Percentiles rank a stretch among this genome's conserved stretches.
These are phyloP conservation scores for Loripinus fragilis DNA, from an alignment of 2,888 invertebrate genomes.

Conservation along the genomic window DNA sequence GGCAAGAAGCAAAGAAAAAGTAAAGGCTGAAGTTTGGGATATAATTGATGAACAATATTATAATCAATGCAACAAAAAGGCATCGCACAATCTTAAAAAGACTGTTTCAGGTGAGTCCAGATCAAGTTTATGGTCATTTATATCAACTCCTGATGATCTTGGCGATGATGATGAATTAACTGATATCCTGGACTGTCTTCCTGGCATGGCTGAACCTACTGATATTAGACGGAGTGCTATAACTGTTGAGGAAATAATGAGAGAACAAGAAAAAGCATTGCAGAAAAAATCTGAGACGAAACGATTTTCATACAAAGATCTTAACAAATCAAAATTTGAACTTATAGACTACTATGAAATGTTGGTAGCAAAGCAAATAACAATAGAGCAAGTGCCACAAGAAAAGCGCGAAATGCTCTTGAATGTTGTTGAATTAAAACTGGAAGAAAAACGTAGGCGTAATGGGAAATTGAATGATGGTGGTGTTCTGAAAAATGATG, in stretches of 20 bases:
- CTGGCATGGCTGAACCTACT: slow-evolving; percentile 64
- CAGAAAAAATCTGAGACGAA: slow-evolving; percentile 32
- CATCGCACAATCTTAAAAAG: slow-evolving; percentile 59
- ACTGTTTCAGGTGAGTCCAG: slow-evolving; percentile 66
- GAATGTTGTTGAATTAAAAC: slow-evolving; percentile 55
- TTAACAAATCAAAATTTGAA: slow-evolving; percentile 62
- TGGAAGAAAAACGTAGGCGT: slow-evolving; percentile 45
- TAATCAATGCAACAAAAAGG: slow-evolving; percentile 61
- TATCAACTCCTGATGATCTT: slow-evolving; percentile 65
- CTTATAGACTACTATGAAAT: slow-evolving; percentile 69
- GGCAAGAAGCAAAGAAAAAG: slow-evolving; percentile 47
- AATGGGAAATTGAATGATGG: slow-evolving; percentile 26
- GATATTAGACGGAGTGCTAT: slow-evolving; percentile 50
- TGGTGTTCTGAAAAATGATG: slow-evolving; percentile 45
- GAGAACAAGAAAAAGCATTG: slow-evolving; percentile 46
- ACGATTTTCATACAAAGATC: slow-evolving; percentile 44
- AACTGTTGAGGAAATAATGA: slow-evolving; percentile 58
- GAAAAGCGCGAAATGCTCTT: slow-evolving; percentile 58
- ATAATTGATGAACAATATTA: slow-evolving; percentile 64
- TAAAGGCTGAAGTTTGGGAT: slow-evolving; percentile 60
- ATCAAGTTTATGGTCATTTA: slow-evolving; percentile 67
- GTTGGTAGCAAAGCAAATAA: slow-evolving; percentile 61
- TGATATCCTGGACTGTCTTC: slow-evolving; percentile 68
- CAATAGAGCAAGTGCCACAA: slow-evolving; percentile 56
- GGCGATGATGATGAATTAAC: slow-evolving; percentile 61